Evolutionary conservation across 2,888 invertebrate species (phyloP), one percentile per base, ranked within the genome.

Genomic region (Neoscelio sp.): DNA sequence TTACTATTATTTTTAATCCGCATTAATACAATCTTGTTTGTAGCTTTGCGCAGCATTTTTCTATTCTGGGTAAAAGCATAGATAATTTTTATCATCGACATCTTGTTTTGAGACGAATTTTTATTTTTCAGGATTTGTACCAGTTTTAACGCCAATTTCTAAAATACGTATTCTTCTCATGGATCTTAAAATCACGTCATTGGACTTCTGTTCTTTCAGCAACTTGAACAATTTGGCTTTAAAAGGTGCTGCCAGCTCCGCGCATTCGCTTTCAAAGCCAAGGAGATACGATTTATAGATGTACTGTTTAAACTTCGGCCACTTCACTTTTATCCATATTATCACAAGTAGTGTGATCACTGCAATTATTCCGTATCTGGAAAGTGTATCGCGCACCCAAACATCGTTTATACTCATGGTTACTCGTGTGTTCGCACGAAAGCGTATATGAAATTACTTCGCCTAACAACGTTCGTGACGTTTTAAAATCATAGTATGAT

Each of bases 131-230:
- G 54, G 13, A 56, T 42, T 44, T 20, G 12, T 15, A 89, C 88
- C 89, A 52, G 88, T 89, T 84, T 89, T 89, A 0, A 89, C 87
- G 10, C 88, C 89, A 67, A 89, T 89, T 80, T 89, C 89, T 12
- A 89, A 81, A 6, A 89, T 60, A 10, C 89, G 85, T 44, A 89
- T 86, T 20, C 82, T 73, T 5, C 83, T 82, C 50, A 86, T 68
- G 1, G 82, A 83, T n/a, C 84, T 81, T 15, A 89, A 81, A 48
- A 82, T 80, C n/a, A 80, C 74, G 35, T 89, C 87, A 23, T 80
- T 80, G 0, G 89, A 89, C 33, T 82, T 52, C 2, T 83, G 54
- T n/a, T 81, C 17, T n/a, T 78, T 62, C 7, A 89, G 42, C 2
- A 77, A 52, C 23, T 82, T 74, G 70, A 89, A 88, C 2, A 89